Base-by-base conservation (phyloP, 2,888 invertebrate genomes). In the Drosophila anomalata region DNA sequence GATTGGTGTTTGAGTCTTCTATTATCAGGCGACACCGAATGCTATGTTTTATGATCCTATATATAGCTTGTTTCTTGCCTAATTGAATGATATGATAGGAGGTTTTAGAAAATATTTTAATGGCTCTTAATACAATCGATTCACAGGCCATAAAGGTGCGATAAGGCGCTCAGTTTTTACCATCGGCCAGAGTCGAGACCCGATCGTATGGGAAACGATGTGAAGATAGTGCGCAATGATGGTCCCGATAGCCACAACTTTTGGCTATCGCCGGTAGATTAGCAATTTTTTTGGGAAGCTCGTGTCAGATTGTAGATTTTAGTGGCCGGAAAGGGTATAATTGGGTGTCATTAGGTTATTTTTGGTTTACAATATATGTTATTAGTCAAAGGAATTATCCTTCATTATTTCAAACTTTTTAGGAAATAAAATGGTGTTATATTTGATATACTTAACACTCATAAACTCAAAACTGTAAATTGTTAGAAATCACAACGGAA, bases 61-160 rank as follows among this genome's bases (percentile, higher is more conserved):
- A 85, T 85, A 82, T 82, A 78, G 83, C 41, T 76, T 68, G 73
- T 82, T 83, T 78, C 85, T 85, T 85, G 82, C 82, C 82, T 85
- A 83, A 83, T 83, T 85, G 82, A 83, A 83, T 83, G 82, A 83
- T 82, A 83, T 83, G 82, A 83, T 85, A 85, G 85, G 76, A 75
- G 72, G 73, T 68, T 75, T 83, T 78, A 79, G 75, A 85, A 85
- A 82, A 82, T 82, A 85, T 83, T 85, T 83, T 83, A 83, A 83
- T 83, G 75, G 85, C 82, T 83, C 71, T 82, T 85, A 83, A 83
- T 83, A 82, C 85, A 83, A 83, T 83, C 82, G 85, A 83, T 83
- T 83, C 82, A 68, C 79, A 85, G 78, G 78, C 69, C 72, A 75
- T 83, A 83, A 85, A 83, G 39, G 41, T 0, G 17, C 80, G 61